Evolutionary conservation across 2,888 invertebrate genomes (phyloP).

Genomic region (Lasioglossum leucozonium): DNA sequence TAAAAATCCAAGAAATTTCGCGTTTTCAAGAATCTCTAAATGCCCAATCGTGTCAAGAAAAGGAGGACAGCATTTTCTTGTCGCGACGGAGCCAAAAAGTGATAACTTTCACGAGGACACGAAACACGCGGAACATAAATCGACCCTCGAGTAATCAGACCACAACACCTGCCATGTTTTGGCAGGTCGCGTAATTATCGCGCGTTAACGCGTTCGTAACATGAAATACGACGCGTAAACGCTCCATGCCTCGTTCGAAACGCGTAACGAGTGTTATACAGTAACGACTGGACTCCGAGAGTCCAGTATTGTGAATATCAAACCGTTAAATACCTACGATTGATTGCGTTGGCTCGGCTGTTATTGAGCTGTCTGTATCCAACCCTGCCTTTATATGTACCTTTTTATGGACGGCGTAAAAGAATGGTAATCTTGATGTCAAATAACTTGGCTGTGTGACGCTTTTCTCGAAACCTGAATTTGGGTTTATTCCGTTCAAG

Average conservation of each 20-base stretch:
- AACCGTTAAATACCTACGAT: not conserved
- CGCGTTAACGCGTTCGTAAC: conserved; percentile 21
- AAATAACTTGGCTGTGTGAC: too few relatives aligned
- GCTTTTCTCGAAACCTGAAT: not conserved
- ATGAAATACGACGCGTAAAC: conserved; percentile 30
- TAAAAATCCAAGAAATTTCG: not conserved
- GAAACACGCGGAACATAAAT: not conserved
- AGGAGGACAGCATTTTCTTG: not conserved
- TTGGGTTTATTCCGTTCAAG: too few relatives aligned
- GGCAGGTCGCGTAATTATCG: conserved; percentile 43
- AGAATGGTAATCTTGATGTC: too few relatives aligned
- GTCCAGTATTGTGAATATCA: not conserved
- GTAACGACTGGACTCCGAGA: not conserved
- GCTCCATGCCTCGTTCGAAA: not conserved
- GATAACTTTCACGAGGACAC: not conserved
- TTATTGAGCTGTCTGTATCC: not conserved
- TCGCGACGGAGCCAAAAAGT: not conserved
- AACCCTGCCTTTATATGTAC: not conserved
- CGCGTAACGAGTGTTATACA: not conserved
- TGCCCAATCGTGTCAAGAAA: not conserved
- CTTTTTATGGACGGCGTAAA: not conserved
- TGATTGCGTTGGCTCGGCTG: not conserved
- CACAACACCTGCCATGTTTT: conserved; percentile 35
- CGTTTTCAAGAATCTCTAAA: not conserved
- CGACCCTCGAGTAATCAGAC: not conserved